phyloP scores from a whole-genome alignment of 2,797 vertebrate genomes.

The Paguma larvata region DNA sequence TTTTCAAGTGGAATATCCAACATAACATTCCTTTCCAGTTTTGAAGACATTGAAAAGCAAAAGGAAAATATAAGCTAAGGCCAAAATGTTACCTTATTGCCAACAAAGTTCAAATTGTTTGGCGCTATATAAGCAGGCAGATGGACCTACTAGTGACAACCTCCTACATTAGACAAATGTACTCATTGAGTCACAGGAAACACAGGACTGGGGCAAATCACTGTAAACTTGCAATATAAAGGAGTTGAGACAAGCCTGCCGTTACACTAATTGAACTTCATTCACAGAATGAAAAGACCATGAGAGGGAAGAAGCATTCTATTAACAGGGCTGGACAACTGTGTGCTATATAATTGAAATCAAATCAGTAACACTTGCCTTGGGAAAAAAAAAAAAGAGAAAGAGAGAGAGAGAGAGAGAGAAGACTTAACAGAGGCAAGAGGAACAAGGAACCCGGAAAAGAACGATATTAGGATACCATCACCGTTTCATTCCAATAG shows the following conservation, averaged over 20 bases:
- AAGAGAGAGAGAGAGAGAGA: background rate
- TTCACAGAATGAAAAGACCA: background rate
- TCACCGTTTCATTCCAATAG: background rate
- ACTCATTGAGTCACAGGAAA: background rate
- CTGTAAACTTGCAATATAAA: background rate
- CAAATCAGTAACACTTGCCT: background rate
- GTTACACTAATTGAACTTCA: background rate
- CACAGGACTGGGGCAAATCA: accelerated
- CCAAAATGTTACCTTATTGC: background rate
- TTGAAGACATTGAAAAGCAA: conserved; percentile 1
- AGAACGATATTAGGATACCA: background rate
- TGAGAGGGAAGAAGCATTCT: background rate
- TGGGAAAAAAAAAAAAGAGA: too few species aligned
- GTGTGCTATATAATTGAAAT: background rate
- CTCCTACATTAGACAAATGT: background rate
- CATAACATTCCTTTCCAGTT: background rate
- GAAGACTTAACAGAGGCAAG: background rate
- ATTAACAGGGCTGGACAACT: background rate
- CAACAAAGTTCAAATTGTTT: background rate
- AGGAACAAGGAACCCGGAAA: background rate
- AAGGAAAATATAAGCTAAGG: background rate
- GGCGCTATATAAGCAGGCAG: background rate
- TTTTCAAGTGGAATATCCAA: background rate
- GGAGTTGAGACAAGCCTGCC: background rate
- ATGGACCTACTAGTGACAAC: background rate